Conservation (phyloP, 1,140 invertebrate genomes). For the Solenopsis fugax region DNA sequence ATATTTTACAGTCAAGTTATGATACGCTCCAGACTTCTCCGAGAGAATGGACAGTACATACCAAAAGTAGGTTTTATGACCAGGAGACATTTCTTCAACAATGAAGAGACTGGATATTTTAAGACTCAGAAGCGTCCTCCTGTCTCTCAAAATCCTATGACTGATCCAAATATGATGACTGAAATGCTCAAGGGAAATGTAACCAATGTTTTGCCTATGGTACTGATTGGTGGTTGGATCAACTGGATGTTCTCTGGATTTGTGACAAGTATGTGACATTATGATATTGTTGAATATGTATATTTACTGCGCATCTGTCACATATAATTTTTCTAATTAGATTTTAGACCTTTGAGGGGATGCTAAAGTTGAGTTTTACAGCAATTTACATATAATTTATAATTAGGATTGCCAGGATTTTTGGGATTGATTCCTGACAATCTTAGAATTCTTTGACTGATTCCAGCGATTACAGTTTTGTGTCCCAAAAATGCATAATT, state of each 20-base stretch:
- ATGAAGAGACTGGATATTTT: constrained; percentile 97
- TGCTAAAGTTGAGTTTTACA: too few relatives aligned
- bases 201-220: constrained; percentile 99
- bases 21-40: constrained; percentile 95
- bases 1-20: constrained; percentile 94
- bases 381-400: too few relatives aligned
- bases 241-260: constrained; percentile 99
- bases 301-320: not conserved
- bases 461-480: too few relatives aligned
- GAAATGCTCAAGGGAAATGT: constrained; percentile 99
- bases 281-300: constrained; percentile 10
- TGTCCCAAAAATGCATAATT: too few relatives aligned
- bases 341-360: too few relatives aligned
- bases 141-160: constrained; percentile 96
- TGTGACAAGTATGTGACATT: constrained; percentile 93
- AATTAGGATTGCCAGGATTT: too few relatives aligned
- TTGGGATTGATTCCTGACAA: too few relatives aligned
- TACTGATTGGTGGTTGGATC: constrained; percentile 99
- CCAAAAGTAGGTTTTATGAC: constrained; percentile 98
- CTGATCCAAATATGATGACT: constrained; percentile 99
- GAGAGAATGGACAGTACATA: constrained; percentile 99
- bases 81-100: constrained; percentile 98
- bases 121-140: constrained; percentile 96
- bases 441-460: too few relatives aligned
- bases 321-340: not conserved